Percentiles rank a stretch among this genome's conserved stretches.
Evolutionary conservation across 2,797 vertebrate species (phyloP).

Genomic region (Otus scops): DNA sequence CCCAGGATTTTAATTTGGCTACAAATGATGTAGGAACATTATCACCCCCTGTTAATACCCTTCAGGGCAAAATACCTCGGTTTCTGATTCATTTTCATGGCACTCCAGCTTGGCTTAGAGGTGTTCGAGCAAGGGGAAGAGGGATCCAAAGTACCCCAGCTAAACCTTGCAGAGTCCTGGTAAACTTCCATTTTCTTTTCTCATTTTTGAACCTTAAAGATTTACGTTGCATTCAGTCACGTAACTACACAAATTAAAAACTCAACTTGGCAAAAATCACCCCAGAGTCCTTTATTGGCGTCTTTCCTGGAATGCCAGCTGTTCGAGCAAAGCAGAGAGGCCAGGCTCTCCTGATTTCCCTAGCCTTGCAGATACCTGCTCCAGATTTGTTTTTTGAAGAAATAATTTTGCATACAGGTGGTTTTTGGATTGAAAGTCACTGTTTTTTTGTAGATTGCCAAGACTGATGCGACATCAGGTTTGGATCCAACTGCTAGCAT

Average conservation of each 20-base stretch:
- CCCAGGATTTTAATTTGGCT: not conserved
- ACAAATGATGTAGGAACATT: not conserved
- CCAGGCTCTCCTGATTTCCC: slow-evolving; percentile 9
- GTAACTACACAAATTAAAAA: slow-evolving; percentile 21
- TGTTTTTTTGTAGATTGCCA: not conserved
- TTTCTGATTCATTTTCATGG: not conserved
- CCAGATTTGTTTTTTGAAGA: slow-evolving; percentile 22
- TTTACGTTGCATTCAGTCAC: not conserved
- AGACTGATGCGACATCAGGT: not conserved
- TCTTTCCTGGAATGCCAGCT: slow-evolving; percentile 67
- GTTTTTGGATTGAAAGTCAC: not conserved
- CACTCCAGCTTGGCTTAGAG: not conserved
- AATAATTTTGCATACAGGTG: slow-evolving; percentile 49
- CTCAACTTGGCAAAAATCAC: slow-evolving; percentile 36
- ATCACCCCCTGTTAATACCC: not conserved
- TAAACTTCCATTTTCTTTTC: slow-evolving; percentile 1
- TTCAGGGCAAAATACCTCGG: not conserved
- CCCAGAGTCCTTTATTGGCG: slow-evolving; percentile 35
- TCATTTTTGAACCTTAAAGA: not conserved
- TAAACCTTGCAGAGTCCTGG: not conserved
- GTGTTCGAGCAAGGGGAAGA: not conserved
- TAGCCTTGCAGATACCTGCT: slow-evolving; percentile 50
- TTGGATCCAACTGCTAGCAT: not conserved
- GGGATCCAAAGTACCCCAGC: not conserved
- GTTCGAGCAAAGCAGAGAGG: slow-evolving; percentile 2